Percentiles rank a stretch among this genome's conserved stretches.
Evolutionary conservation across 2,113 vertebrate genomes (phyloP).

Genomic region (Seriola dumerili): DNA sequence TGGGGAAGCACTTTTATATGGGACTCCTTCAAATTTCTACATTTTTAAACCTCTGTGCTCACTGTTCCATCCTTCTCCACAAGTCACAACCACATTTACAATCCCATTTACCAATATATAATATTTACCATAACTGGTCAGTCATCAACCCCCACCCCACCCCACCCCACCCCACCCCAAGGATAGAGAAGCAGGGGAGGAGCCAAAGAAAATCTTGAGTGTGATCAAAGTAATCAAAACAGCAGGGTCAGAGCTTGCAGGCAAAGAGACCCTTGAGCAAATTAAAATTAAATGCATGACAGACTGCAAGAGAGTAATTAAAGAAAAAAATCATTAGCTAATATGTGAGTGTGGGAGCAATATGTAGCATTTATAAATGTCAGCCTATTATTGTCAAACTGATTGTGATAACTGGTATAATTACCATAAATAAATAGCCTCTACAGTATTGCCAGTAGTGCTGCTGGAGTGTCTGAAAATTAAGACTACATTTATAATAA

Average conservation of each 20-base stretch:
- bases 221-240: conserved; percentile 17
- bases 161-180: not conserved
- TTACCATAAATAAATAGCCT: conserved; percentile 21
- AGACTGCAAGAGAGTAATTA: conserved; percentile 35
- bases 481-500: not conserved
- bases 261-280: not conserved
- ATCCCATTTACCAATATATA: not conserved
- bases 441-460: not conserved
- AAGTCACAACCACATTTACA: not conserved
- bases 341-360: not conserved
- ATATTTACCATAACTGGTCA: not conserved
- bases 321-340: conserved; percentile 26
- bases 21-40: not conserved
- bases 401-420: conserved; percentile 31
- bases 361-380: conserved; percentile 34
- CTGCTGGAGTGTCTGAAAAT: not conserved
- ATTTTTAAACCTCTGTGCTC: not conserved
- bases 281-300: conserved; percentile 17
- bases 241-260: not conserved
- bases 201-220: not conserved
- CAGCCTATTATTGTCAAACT: conserved; percentile 32
- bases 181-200: not conserved
- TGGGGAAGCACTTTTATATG: not conserved
- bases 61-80: not conserved
- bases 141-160: not conserved